Conservation (phyloP, 2,888 invertebrate genomes). For the Drosophila emarginata region DNA sequence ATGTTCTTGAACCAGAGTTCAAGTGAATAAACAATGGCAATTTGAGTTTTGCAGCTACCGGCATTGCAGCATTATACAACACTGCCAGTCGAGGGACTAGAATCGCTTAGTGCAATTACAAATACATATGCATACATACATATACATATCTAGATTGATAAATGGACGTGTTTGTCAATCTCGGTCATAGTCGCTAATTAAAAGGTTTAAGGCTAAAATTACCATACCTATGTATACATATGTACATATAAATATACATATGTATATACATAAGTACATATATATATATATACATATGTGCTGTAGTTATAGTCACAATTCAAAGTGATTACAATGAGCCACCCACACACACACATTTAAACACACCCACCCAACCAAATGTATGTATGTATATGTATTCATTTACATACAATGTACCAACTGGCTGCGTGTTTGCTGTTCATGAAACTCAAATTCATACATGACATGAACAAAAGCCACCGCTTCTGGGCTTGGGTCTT, state of each 20-base stretch:
- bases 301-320: constrained; percentile 48
- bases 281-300: not conserved
- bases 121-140: not conserved
- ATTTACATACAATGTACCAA: constrained; percentile 7
- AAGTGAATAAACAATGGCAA: constrained; percentile 49
- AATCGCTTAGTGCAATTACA: constrained; percentile 14
- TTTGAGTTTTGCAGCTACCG: constrained; percentile 39
- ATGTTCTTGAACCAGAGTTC: constrained; percentile 66
- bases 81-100: constrained; percentile 32
- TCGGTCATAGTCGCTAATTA: constrained; percentile 76
- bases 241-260: not conserved
- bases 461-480: constrained; percentile 49
- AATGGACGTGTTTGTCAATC: constrained; percentile 65
- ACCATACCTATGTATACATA: constrained; percentile 52
- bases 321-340: constrained; percentile 46
- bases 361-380: not conserved
- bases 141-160: constrained; percentile 33
- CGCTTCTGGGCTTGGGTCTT: constrained; percentile 11
- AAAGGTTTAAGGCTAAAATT: constrained; percentile 77
- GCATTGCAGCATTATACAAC: constrained; percentile 49
- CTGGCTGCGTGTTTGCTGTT: constrained; percentile 53
- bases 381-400: not conserved
- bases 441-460: constrained; percentile 61
- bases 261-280: not conserved
- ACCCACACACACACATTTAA: constrained; percentile 16